Percentiles rank a stretch among this genome's conserved stretches.
Conservation (phyloP, 1,140 invertebrate species). For the Chrysoperla carnea region DNA sequence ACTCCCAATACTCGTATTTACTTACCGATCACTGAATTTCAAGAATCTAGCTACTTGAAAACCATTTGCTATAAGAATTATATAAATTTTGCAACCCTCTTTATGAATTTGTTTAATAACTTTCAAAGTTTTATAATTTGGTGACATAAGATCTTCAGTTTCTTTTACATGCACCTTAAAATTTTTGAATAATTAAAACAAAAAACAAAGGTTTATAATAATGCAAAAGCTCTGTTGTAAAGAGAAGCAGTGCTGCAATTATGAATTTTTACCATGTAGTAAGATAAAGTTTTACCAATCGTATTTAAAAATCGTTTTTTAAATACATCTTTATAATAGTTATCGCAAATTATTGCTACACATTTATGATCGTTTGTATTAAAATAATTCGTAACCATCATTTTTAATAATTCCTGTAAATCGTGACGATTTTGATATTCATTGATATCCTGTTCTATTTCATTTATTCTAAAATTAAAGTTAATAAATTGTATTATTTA, state of each 20-base stretch:
- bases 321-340: constrained; percentile 29
- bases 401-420: neutral
- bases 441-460: neutral
- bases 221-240: no score
- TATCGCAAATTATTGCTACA: constrained; percentile 27
- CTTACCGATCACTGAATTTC: constrained; percentile 44
- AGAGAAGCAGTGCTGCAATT: no score
- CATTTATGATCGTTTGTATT: constrained; percentile 17
- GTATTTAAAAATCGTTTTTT: constrained; percentile 23
- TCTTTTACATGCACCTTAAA: constrained; percentile 39
- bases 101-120: constrained; percentile 34
- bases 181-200: constrained; percentile 1
- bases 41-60: constrained; percentile 43
- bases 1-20: constrained; percentile 1
- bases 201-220: constrained; percentile 3
- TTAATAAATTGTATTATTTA: no score
- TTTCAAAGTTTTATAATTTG: constrained; percentile 30
- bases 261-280: constrained; percentile 28
- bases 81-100: constrained; percentile 46
- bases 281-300: constrained; percentile 21
- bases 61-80: constrained; percentile 56
- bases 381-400: neutral
- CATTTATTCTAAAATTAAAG: neutral
- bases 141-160: constrained; percentile 42
- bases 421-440: neutral